phyloP scores from a whole-genome alignment of 2,113 vertebrate genomes.

The Triplophysa siluroides region DNA sequence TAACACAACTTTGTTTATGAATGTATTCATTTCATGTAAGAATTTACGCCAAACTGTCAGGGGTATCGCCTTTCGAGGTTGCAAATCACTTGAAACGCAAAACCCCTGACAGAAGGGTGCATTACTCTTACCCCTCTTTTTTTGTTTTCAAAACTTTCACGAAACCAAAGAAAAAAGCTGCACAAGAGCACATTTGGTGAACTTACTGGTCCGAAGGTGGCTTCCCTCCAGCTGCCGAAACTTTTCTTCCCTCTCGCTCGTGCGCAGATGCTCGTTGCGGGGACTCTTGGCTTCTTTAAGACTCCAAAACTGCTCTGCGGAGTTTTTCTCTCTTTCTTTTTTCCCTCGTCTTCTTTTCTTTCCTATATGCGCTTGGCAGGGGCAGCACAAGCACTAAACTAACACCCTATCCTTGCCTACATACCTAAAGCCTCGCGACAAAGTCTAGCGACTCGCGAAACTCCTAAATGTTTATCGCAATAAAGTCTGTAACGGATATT shows the following conservation, averaged over 20 bases:
- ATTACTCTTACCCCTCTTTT: conserved; percentile 14
- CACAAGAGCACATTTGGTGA: conserved; percentile 30
- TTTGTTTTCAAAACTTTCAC: conserved; percentile 58
- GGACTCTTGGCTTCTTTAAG: conserved; percentile 61
- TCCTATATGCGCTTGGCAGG: conserved; percentile 65
- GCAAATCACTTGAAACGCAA: conserved; percentile 60
- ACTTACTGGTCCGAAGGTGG: conserved; percentile 70
- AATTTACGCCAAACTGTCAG: conserved; percentile 8
- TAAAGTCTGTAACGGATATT: conserved; percentile 71
- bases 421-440: conserved; percentile 56
- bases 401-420: conserved; percentile 60
- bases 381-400: conserved; percentile 56
- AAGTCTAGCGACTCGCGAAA: conserved; percentile 55
- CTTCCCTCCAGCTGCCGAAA: conserved; percentile 44
- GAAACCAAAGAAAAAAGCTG: conserved; percentile 38
- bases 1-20: neutral
- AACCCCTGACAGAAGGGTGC: conserved; percentile 46
- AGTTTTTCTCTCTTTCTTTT: conserved; percentile 60
- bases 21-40: neutral
- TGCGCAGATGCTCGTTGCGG: conserved; percentile 5
- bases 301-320: conserved; percentile 68
- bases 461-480: conserved; percentile 61
- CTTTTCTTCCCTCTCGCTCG: conserved; percentile 55
- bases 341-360: conserved; percentile 54
- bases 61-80: conserved; percentile 36